These are phyloP conservation scores for Spea multiplicata DNA, from an alignment of 2,113 vertebrate species.

Conservation along the genomic window DNA sequence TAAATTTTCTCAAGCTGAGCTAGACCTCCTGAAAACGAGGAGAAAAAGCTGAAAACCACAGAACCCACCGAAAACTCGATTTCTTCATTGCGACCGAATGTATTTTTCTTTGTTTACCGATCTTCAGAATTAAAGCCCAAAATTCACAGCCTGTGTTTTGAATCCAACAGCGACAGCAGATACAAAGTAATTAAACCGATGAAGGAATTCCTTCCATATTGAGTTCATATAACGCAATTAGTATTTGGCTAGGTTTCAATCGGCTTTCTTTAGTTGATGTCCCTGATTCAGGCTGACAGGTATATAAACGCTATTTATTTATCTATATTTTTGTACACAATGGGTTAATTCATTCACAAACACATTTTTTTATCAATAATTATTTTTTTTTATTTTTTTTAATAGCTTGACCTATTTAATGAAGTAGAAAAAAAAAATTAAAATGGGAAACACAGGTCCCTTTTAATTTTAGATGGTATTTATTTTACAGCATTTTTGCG, in stretches of 20 bases:
- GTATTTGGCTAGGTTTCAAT: background rate
- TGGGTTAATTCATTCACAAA: background rate
- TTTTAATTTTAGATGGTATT: too few relatives aligned
- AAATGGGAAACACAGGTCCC: too few relatives aligned
- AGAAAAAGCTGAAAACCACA: background rate
- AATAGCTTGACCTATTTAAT: background rate
- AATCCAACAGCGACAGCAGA: background rate
- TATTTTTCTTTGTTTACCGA: background rate
- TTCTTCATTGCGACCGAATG: background rate
- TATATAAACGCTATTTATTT: background rate
- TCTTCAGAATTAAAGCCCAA: background rate
- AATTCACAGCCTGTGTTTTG: constrained; percentile 10
- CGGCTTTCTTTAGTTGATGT: constrained; percentile 18
- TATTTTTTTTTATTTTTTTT: background rate
- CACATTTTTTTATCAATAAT: background rate
- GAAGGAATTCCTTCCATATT: constrained; percentile 4
- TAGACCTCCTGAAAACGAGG: constrained; percentile 44
- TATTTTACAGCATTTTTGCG: too few relatives aligned
- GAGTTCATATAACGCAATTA: constrained; percentile 25
- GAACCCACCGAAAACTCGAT: background rate
- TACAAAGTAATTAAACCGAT: constrained; percentile 2
- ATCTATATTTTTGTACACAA: too few relatives aligned
- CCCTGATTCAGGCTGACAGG: constrained; percentile 19
- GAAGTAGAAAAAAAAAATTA: too few relatives aligned
- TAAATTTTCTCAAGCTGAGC: constrained; percentile 63